Base-by-base conservation (phyloP, 2,113 vertebrate genomes). In the Prochilodus magdalenae region DNA sequence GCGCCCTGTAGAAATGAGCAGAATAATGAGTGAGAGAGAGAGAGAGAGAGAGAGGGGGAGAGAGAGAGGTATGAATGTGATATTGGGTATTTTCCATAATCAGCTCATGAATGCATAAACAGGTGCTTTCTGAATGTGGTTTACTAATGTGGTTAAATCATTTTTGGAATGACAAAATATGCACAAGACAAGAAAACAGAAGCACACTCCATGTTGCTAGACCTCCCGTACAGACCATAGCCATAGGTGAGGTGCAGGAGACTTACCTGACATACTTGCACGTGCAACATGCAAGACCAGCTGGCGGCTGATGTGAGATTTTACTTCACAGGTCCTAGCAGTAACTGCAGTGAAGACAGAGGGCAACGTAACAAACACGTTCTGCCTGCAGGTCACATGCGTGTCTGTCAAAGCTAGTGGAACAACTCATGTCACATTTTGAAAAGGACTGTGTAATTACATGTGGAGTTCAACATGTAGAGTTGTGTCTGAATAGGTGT, bases 11-110 rank as follows among this genome's bases (percentile, higher is more conserved):
- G 79, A 90, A 89, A 90, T 86, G 86, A 89, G 87, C 83, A 84
- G 87, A 90, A 89, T 92, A 90, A 92, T 90, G 83, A 90, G 86
- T 79, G 80, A 78, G 18, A 59, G 63, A 51, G 27, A 83, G 77
- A 60, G 72, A 83, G 85, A 84, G 80, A 83, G 76, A 86, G 22
- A 66, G 59, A 66, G 73, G 79, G 87, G 89, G 87, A 86, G 89
- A 83, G 78, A 84, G 88, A 90, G 79, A 87, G 86, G 88, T 82
- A 81, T 87, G 87, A 88, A 89, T 88, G 62, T 75, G 62, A 81
- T 67, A 81, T 75, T 65, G 60, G 47, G 60, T 57, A 29, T 65
- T 81, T 67, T 75, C 79, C 79, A 82, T 76, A 82, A 76, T 75
- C 80, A 89, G 82, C 77, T 85, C 24, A 73, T 80, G 83, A 57